Percentiles rank a stretch among this genome's conserved stretches.
Evolutionary conservation across 2,888 invertebrate species (phyloP).

Genomic region (Zonitis immaculata): DNA sequence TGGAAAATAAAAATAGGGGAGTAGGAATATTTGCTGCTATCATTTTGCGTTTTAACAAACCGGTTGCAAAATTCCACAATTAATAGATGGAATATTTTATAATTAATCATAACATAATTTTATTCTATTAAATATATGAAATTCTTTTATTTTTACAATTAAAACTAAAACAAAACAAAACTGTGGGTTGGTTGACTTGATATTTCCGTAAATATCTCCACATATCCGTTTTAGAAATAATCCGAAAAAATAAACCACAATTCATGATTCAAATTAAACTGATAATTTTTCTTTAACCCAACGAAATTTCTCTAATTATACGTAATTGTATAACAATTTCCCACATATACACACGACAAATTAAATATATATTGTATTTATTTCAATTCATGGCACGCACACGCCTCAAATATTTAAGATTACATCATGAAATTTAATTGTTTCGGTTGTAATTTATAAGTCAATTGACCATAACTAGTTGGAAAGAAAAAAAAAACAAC

Average conservation of each 20-base stretch:
- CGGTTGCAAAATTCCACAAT: too few species aligned
- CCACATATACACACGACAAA: slow-evolving; percentile 3
- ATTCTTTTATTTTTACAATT: too few species aligned
- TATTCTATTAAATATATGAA: too few species aligned
- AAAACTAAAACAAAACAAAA: neutral
- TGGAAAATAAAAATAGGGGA: neutral
- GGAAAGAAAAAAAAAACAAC: too few species aligned
- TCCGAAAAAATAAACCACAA: neutral
- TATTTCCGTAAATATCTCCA: slow-evolving; percentile 3
- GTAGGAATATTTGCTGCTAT: neutral
- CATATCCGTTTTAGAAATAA: neutral
- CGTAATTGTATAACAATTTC: slow-evolving; percentile 1
- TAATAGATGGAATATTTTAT: too few species aligned
- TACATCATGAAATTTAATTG: slow-evolving; percentile 21
- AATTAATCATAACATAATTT: too few species aligned
- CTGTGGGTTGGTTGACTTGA: neutral
- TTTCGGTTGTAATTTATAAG: slow-evolving; percentile 14
- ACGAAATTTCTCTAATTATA: too few species aligned
- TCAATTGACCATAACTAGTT: slow-evolving; percentile 15
- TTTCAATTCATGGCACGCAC: neutral
- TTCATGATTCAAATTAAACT: neutral
- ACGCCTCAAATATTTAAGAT: neutral
- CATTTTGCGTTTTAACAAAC: neutral
- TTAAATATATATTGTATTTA: neutral
- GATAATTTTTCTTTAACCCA: neutral